Base-by-base conservation (phyloP, 2,888 invertebrate genomes). In the Lasiommata megera region DNA sequence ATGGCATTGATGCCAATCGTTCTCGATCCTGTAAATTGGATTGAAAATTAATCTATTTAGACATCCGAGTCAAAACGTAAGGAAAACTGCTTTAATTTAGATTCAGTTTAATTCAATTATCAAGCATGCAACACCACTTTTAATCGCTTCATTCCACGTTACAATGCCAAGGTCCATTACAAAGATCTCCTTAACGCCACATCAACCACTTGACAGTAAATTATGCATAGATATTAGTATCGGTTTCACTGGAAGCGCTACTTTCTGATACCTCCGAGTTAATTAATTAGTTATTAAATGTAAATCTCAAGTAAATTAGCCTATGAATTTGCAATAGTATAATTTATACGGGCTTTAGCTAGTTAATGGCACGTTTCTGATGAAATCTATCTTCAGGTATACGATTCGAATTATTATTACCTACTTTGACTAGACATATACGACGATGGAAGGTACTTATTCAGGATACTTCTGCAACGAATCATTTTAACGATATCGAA, bases 21-120 rank as follows among this genome's bases (percentile, higher is more conserved):
- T 41, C n/a, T 28, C 43, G 12, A n/a, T 41, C n/a, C 17, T 17
- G 40, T 18, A 41, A 41, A 36, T 36, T 36, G n/a, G n/a, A 48
- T 48, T 47, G 34, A 17, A 11, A 36, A 17, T 17, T 16, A 36
- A 48, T 48, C 34, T 18, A 9, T 68, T 72, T 14, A 46, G n/a
- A 11, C 17, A 34, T 9, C n/a, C 28, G 7, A 8, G n/a, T n/a
- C 18, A n/a, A 11, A 18, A 12, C 7, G 41, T n/a, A 43, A 28
- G 7, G 23, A 12, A 43, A 23, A 43, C 12, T 23, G 41, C 12
- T 46, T 31, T 46, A 16, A 46, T 46, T 31, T 46, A 11, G 29
- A 46, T 29, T 46, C 9, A 29, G 16, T 46, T 14, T 16, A 31
- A 11, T 16, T 11, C 11, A 16, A 31, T 17, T 23, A 23, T 23